Percentiles rank a stretch among this genome's conserved stretches.
Evolutionary conservation across 1,140 invertebrate species (phyloP).

Genomic region (Drosophila bifasciata): DNA sequence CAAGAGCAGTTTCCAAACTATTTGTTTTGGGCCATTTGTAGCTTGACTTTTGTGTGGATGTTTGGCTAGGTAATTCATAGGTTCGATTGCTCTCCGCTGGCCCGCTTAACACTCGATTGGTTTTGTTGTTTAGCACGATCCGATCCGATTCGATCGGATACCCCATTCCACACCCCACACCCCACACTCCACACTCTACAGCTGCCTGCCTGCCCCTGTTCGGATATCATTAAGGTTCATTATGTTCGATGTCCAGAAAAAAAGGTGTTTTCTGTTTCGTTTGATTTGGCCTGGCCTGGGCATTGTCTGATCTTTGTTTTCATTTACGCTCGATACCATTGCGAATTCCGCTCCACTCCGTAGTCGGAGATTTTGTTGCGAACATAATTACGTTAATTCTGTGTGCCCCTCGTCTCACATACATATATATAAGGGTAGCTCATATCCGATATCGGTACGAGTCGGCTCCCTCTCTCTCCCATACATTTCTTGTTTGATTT

Average conservation of each 20-base stretch:
- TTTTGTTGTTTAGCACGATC: conserved; percentile 76
- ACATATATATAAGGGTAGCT: conserved; percentile 59
- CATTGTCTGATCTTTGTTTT: conserved; percentile 80
- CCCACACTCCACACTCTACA: conserved; percentile 39
- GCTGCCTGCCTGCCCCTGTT: conserved; percentile 50
- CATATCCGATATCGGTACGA: conserved; percentile 43
- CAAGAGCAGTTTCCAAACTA: conserved; percentile 65
- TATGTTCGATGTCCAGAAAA: conserved; percentile 72
- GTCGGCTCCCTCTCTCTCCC: conserved; percentile 8
- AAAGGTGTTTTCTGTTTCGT: conserved; percentile 75
- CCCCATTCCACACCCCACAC: conserved; percentile 49
- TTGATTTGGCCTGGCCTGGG: conserved; percentile 68
- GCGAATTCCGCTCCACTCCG: conserved; percentile 63
- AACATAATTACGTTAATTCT: conserved; percentile 82
- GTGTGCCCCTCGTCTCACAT: conserved; percentile 48
- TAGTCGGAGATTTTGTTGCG: conserved; percentile 66
- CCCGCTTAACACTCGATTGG: conserved; percentile 80
- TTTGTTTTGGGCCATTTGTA: conserved; percentile 77
- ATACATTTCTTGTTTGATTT: conserved; percentile 56
- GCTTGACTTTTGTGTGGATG: conserved; percentile 42
- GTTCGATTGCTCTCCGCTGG: conserved; percentile 35
- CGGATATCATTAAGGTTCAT: conserved; percentile 79
- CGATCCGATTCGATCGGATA: conserved; percentile 18
- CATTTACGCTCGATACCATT: conserved; percentile 79
- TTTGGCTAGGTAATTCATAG: conserved; percentile 70